Evolutionary conservation across 2,888 invertebrate genomes (phyloP).

Genomic region (Cheilosia vulpina): DNA sequence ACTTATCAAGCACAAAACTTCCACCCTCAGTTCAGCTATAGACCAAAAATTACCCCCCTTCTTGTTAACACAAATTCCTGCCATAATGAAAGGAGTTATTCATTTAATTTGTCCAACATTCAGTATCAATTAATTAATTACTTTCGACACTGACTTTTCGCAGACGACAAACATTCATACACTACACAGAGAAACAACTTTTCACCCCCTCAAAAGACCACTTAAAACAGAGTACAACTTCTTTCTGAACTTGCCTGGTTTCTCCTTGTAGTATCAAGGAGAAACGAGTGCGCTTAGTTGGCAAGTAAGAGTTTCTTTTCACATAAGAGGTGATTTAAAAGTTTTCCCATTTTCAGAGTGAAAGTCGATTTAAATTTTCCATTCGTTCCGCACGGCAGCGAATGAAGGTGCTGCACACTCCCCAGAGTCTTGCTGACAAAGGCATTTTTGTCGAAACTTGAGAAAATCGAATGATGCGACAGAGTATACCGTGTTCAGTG

Average conservation of each 20-base stretch:
- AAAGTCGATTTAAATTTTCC: constrained; percentile 47
- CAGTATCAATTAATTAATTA: constrained; percentile 30
- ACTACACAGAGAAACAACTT: neutral
- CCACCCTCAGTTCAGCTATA: neutral
- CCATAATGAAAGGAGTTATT: constrained; percentile 17
- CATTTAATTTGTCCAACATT: constrained; percentile 48
- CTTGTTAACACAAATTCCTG: neutral
- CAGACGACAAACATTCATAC: neutral
- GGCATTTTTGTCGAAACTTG: neutral
- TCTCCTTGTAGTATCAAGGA: no score
- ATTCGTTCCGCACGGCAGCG: constrained; percentile 3
- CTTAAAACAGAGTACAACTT: neutral
- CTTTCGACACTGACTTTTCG: constrained; percentile 7
- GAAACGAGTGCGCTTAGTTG: neutral
- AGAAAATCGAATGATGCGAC: constrained; percentile 12
- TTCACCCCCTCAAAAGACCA: constrained; percentile 19
- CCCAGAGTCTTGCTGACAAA: neutral
- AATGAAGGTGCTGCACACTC: constrained; percentile 1
- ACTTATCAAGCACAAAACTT: no score
- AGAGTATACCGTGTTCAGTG: neutral
- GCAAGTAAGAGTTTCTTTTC: constrained; percentile 10
- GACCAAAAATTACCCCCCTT: neutral
- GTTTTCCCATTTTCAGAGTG: constrained; percentile 45
- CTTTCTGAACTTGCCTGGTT: no score
- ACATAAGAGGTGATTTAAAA: constrained; percentile 45